These are phyloP conservation scores for Rhabdornis inornatus DNA, from an alignment of 2,113 vertebrate genomes.

Conservation along the genomic window DNA sequence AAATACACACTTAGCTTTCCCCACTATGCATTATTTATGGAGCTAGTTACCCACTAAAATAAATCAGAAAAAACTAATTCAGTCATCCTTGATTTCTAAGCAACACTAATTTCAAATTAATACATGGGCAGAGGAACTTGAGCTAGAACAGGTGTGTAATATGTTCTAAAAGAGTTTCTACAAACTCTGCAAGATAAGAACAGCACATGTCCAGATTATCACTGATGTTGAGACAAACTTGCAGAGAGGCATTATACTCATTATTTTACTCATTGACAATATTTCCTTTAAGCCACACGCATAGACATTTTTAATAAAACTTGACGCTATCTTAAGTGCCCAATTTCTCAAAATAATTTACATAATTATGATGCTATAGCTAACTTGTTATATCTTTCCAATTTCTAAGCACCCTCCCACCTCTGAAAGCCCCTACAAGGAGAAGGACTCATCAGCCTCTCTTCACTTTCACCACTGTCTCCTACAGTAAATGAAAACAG, in stretches of 20 bases:
- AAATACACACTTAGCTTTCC: background rate
- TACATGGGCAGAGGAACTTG: background rate
- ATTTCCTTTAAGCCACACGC: background rate
- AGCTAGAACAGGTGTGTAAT: background rate
- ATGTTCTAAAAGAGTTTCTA: background rate
- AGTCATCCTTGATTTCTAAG: background rate
- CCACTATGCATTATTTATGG: background rate
- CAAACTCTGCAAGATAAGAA: background rate
- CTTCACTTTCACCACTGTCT: background rate
- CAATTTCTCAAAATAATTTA: background rate
- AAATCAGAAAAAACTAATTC: background rate
- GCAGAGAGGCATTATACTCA: too few species aligned
- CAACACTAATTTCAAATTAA: background rate
- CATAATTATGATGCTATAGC: background rate
- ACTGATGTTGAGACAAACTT: too few species aligned
- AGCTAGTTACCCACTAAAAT: background rate
- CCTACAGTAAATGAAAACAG: background rate
- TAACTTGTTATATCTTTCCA: background rate
- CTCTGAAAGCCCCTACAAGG: background rate
- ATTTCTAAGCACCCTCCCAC: background rate
- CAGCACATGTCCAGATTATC: rapidly evolving
- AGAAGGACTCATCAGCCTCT: background rate
- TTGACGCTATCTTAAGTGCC: background rate
- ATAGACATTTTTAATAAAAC: background rate
- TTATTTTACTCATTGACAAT: background rate